These are phyloP conservation scores for Lithophane semibrunnea DNA, from an alignment of 2,888 invertebrate species.

Conservation along the genomic window DNA sequence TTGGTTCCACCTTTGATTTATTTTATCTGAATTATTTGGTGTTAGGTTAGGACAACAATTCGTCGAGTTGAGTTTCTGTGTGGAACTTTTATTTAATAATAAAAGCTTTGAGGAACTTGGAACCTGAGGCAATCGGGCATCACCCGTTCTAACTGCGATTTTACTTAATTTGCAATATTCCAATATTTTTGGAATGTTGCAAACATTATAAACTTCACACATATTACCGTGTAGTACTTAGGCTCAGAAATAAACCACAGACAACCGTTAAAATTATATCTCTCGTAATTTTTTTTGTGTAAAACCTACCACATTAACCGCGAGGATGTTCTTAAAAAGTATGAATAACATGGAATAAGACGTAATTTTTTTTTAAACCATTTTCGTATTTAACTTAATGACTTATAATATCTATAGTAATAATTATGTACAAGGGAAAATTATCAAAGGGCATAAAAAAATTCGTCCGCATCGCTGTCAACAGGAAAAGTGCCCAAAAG, in stretches of 20 bases:
- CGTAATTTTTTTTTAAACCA: too few species aligned
- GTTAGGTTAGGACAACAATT: not conserved
- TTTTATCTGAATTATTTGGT: not conserved
- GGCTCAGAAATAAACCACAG: constrained; percentile 25
- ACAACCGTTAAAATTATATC: constrained; percentile 22
- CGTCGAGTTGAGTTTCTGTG: not conserved
- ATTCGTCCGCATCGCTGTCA: too few species aligned
- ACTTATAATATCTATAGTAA: too few species aligned
- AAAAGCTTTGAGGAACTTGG: too few species aligned
- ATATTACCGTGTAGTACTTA: constrained; percentile 22
- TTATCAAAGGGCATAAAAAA: too few species aligned
- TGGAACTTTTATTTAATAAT: too few species aligned
- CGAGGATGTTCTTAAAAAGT: constrained; percentile 28
- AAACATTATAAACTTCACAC: not conserved
- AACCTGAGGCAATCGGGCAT: too few species aligned
- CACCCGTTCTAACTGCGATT: too few species aligned
- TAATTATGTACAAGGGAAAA: too few species aligned
- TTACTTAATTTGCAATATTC: not conserved
- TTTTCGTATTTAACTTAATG: too few species aligned
- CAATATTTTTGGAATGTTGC: too few species aligned
- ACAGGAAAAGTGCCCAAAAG: too few species aligned
- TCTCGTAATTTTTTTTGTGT: constrained; percentile 18
- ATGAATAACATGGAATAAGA: constrained; percentile 10
- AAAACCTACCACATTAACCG: constrained; percentile 33
- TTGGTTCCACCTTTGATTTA: constrained; percentile 1